Conservation (phyloP, 1,140 invertebrate species). For the Magallana ariakensis region DNA sequence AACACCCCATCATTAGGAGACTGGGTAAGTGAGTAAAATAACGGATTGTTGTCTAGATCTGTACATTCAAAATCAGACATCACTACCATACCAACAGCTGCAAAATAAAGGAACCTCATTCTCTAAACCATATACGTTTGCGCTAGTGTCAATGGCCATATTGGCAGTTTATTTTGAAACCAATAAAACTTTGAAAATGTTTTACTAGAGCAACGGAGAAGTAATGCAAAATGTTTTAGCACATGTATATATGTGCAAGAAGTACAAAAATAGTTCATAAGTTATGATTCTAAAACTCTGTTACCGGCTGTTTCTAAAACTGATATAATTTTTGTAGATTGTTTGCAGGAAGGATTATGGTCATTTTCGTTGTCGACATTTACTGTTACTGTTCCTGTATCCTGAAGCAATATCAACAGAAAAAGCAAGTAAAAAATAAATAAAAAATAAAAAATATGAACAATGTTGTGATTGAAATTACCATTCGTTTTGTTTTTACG, state of each 20-base stretch:
- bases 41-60: constrained; percentile 1
- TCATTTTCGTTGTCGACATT: constrained; percentile 72
- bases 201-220: no score
- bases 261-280: no score
- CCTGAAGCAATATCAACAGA: constrained; percentile 80
- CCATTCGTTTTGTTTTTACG: no score
- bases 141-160: no score
- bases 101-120: background rate
- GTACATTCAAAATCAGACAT: background rate
- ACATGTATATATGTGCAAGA: no score
- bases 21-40: constrained; percentile 43
- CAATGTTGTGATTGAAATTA: no score
- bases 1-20: constrained; percentile 55
- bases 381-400: constrained; percentile 84
- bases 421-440: no score
- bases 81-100: background rate
- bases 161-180: no score
- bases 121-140: no score
- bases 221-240: no score
- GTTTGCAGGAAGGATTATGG: constrained; percentile 63
- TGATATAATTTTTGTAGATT: background rate
- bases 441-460: no score
- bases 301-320: constrained; percentile 15
- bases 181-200: no score
- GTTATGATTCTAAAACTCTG: background rate